Percentiles rank a stretch among this genome's conserved stretches.
Evolutionary conservation across 2,888 invertebrate species (phyloP).

Genomic region (Eucriotettix oculatus): DNA sequence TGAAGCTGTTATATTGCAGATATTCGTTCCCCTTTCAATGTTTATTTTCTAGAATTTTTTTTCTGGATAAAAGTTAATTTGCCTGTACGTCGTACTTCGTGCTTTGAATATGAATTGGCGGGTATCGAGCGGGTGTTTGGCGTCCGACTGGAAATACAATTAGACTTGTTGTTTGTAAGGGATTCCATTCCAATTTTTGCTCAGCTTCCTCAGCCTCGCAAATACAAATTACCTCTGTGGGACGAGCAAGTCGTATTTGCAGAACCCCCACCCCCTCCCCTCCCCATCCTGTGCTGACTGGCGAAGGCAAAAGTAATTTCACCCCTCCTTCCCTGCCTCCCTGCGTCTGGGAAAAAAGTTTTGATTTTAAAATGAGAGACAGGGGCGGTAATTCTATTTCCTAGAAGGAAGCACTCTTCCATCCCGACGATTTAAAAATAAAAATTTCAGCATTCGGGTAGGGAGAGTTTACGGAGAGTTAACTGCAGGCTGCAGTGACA

Average conservation of each 20-base stretch:
- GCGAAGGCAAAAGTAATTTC: slow-evolving; percentile 12
- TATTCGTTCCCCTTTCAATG: too few species aligned
- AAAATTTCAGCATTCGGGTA: neutral
- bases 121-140: too few species aligned
- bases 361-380: slow-evolving; percentile 13
- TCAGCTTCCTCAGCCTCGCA: slow-evolving; percentile 1
- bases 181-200: slow-evolving; percentile 12
- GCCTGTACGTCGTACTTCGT: too few species aligned
- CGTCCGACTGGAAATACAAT: too few species aligned
- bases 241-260: neutral
- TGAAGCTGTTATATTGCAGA: too few species aligned
- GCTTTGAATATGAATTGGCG: too few species aligned
- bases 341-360: slow-evolving; percentile 8
- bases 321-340: neutral
- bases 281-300: neutral
- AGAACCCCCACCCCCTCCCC: neutral
- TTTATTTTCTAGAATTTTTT: too few species aligned
- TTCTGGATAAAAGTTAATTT: too few species aligned
- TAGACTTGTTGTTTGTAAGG: slow-evolving; percentile 4
- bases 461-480: too few species aligned
- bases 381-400: slow-evolving; percentile 13
- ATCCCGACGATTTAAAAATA: slow-evolving; percentile 4
- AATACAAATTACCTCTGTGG: slow-evolving; percentile 9
- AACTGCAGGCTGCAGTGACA: too few species aligned
- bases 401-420: slow-evolving; percentile 5